Evolutionary conservation across 2,797 vertebrate genomes (phyloP).

Genomic region (Notolepis coatsorum): DNA sequence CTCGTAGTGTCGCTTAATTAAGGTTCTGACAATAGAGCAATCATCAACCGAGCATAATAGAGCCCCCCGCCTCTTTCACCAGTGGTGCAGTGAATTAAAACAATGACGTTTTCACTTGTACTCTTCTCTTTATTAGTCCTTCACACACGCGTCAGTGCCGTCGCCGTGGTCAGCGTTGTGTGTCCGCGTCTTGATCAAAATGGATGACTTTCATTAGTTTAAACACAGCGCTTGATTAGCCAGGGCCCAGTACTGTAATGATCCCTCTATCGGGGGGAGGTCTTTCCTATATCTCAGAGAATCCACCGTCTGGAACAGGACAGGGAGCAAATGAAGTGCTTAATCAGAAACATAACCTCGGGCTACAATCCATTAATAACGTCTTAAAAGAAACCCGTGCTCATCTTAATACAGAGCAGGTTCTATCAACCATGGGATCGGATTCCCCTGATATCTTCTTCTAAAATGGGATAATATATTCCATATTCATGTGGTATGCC

Average conservation of each 20-base stretch:
- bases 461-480: too few relatives aligned
- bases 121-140: background rate
- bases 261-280: conserved; percentile 21
- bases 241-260: conserved; percentile 20
- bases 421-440: too few relatives aligned
- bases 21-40: too few relatives aligned
- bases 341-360: conserved; percentile 23
- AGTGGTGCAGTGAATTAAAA: too few relatives aligned
- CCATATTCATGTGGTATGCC: too few relatives aligned
- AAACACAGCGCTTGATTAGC: conserved; percentile 34
- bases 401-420: too few relatives aligned
- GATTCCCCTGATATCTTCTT: too few relatives aligned
- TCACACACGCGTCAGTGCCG: background rate
- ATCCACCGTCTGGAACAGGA: conserved; percentile 19
- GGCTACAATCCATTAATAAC: conserved; percentile 7
- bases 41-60: too few relatives aligned
- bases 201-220: conserved; percentile 39
- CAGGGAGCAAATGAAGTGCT: conserved; percentile 15
- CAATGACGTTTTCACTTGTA: background rate
- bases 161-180: conserved; percentile 9
- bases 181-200: conserved; percentile 30
- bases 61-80: background rate
- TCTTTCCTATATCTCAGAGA: conserved; percentile 21
- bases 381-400: background rate
- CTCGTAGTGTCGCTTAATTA: background rate